Evolutionary conservation across 2,797 vertebrate genomes (phyloP).

Genomic region (Anguilla marmorata): DNA sequence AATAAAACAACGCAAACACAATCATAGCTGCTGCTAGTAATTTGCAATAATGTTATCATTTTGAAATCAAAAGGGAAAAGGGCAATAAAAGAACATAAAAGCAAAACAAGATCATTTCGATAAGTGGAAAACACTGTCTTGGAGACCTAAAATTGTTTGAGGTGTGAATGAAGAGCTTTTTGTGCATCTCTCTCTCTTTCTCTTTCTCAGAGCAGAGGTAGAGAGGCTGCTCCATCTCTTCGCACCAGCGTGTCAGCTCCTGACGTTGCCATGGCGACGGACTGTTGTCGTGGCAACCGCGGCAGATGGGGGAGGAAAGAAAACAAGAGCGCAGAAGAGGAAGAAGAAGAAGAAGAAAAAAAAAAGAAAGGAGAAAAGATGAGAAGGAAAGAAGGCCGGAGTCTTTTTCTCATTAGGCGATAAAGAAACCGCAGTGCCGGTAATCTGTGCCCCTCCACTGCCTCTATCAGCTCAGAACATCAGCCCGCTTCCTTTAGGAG

Average conservation of each 20-base stretch:
- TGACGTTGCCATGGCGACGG: constrained; percentile 46
- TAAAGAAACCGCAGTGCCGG: constrained; percentile 3
- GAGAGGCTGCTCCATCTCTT: constrained; percentile 21
- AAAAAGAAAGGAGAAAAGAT: background rate
- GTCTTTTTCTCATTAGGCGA: constrained; percentile 37
- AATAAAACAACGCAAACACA: constrained; percentile 3
- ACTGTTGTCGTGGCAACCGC: constrained; percentile 46
- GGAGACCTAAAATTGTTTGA: background rate
- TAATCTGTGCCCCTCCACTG: background rate
- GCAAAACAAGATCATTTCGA: background rate
- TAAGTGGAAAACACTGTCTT: background rate
- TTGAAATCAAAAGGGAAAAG: background rate
- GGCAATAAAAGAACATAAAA: background rate
- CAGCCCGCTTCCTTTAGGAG: constrained; percentile 13
- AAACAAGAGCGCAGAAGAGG: constrained; percentile 25
- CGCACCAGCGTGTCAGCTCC: constrained; percentile 40
- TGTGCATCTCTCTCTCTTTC: constrained; percentile 12
- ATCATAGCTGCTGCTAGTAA: background rate
- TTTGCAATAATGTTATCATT: background rate
- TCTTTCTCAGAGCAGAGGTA: background rate
- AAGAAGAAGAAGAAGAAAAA: constrained; percentile 1
- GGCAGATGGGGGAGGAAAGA: constrained; percentile 29
- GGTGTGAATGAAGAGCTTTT: constrained; percentile 4
- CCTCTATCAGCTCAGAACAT: constrained; percentile 25
- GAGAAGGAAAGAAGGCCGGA: constrained; percentile 7